Evolutionary conservation across 2,113 vertebrate genomes (phyloP).

Genomic region (Nycticryphes semicollaris): DNA sequence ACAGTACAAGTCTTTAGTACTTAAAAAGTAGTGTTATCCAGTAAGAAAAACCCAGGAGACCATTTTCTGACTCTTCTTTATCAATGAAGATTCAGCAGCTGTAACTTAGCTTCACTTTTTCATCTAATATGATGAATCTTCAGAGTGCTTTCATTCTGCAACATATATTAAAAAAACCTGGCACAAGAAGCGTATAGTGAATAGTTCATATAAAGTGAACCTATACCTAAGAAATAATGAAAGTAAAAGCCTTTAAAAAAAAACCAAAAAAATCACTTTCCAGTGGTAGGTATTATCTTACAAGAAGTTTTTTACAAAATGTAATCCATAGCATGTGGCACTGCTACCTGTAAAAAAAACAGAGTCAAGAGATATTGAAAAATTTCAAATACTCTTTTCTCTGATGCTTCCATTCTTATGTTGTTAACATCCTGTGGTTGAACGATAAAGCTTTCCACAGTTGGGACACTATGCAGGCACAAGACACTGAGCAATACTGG

Average conservation of each 20-base stretch:
- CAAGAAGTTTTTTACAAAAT: not conserved
- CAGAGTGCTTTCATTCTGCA: not conserved
- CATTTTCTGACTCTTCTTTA: not conserved
- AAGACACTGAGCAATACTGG: not conserved
- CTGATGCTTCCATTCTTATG: not conserved
- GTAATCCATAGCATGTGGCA: not conserved
- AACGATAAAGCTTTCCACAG: not conserved
- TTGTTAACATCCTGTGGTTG: not conserved
- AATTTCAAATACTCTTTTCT: not conserved
- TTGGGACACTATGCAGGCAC: not conserved
- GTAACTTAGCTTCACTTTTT: not conserved
- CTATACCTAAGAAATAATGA: not conserved
- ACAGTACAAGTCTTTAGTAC: not conserved
- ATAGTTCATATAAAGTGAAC: not conserved
- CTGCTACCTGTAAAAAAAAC: not conserved
- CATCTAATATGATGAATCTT: not conserved
- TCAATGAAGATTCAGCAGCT: not conserved
- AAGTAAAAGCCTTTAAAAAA: not conserved
- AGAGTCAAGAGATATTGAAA: not conserved
- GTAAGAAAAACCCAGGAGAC: not conserved
- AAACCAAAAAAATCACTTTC: not conserved
- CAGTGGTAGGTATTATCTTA: not conserved
- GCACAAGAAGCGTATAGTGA: not conserved
- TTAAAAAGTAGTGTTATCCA: not conserved
- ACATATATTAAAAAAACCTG: not conserved